These are phyloP conservation scores for Falcaria lacertinaria DNA, from an alignment of 2,888 invertebrate species.

Conservation along the genomic window DNA sequence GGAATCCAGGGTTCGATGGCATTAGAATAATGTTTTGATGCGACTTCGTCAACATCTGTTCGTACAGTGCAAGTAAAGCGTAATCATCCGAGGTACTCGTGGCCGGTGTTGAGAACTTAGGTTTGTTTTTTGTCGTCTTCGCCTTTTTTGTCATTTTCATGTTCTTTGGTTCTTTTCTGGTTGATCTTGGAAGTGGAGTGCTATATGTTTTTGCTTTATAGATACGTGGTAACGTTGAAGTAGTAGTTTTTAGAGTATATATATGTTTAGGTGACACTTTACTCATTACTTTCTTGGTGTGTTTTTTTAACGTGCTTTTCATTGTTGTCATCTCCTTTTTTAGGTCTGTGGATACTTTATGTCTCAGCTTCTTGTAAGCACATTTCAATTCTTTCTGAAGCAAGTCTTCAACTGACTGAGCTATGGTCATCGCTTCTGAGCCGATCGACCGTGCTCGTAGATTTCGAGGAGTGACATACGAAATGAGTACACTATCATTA, in stretches of 20 bases:
- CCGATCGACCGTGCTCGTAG: slow-evolving; percentile 29
- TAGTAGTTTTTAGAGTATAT: slow-evolving; percentile 3
- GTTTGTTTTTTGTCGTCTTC: neutral
- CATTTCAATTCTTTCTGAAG: slow-evolving; percentile 40
- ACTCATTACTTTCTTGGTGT: slow-evolving; percentile 6
- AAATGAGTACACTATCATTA: slow-evolving; percentile 6
- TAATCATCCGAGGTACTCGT: slow-evolving; percentile 38
- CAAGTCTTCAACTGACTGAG: slow-evolving; percentile 32
- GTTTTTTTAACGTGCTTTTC: slow-evolving; percentile 22
- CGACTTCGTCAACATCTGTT: slow-evolving; percentile 42
- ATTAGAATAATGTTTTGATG: slow-evolving; percentile 37
- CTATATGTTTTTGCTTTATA: neutral
- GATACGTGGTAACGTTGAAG: neutral
- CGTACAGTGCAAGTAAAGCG: slow-evolving; percentile 41
- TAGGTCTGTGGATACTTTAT: slow-evolving; percentile 32
- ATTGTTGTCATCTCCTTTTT: slow-evolving; percentile 25
- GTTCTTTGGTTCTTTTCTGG: neutral
- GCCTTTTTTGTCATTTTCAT: slow-evolving; percentile 8
- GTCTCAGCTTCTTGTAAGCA: slow-evolving; percentile 37
- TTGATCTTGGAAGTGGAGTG: neutral
- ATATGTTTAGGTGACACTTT: neutral
- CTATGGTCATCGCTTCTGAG: slow-evolving; percentile 27
- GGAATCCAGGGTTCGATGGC: slow-evolving; percentile 19
- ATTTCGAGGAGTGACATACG: slow-evolving; percentile 15
- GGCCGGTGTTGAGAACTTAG: slow-evolving; percentile 2